Evolutionary conservation across 2,888 invertebrate genomes (phyloP).

Genomic region (Sycophila texana): DNA sequence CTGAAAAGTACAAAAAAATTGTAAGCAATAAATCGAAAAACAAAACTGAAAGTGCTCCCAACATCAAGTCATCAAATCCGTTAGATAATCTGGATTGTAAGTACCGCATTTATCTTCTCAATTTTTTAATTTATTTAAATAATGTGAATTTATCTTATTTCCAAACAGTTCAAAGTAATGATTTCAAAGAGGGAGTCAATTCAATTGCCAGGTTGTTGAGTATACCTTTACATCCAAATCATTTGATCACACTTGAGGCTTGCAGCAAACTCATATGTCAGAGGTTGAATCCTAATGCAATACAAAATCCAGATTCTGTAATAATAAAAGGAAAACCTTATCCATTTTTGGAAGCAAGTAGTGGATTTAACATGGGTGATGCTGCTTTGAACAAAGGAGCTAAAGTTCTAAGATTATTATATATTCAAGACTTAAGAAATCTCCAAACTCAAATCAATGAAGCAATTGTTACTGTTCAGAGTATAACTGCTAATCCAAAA

Average conservation of each 20-base stretch:
- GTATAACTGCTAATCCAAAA: conserved; percentile 95
- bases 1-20: conserved; percentile 83
- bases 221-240: conserved; percentile 88
- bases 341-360: conserved; percentile 82
- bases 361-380: conserved; percentile 83
- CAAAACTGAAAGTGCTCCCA: conserved; percentile 81
- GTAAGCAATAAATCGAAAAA: conserved; percentile 79
- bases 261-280: conserved; percentile 80
- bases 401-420: conserved; percentile 86
- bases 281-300: conserved; percentile 79
- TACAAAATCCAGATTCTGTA: conserved; percentile 78
- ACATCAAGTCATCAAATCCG: conserved; percentile 87
- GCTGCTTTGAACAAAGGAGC: conserved; percentile 83
- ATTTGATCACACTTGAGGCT: conserved; percentile 85
- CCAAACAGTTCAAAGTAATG: conserved; percentile 84
- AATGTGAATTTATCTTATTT: conserved; percentile 11
- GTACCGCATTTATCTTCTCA: conserved; percentile 69
- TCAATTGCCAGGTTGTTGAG: conserved; percentile 87
- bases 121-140: conserved; percentile 9
- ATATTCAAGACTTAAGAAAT: conserved; percentile 89
- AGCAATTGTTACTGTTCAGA: conserved; percentile 93
- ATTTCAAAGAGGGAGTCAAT: conserved; percentile 89
- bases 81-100: conserved; percentile 91
- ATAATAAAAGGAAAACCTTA: conserved; percentile 81
- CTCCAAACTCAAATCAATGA: conserved; percentile 97